Percentiles rank a stretch among this genome's conserved stretches.
These are phyloP conservation scores for Gymnocephalus cernua DNA, from an alignment of 2,113 vertebrate genomes.

Conservation along the genomic window DNA sequence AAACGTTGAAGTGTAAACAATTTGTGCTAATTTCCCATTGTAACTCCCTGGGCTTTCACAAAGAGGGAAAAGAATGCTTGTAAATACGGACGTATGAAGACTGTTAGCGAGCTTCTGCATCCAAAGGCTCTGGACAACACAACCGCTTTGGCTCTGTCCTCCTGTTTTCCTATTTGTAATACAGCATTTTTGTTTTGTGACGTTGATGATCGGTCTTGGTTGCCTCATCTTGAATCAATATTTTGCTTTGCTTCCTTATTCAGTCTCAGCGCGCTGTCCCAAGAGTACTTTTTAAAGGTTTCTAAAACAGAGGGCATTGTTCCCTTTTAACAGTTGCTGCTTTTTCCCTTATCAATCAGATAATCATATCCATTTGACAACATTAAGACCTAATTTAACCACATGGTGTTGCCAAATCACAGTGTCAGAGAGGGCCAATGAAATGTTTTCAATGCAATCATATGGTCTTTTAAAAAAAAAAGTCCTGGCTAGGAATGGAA, in stretches of 20 bases:
- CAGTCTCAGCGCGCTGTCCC: conserved; percentile 22
- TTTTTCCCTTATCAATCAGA: conserved; percentile 31
- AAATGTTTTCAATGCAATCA: conserved; percentile 7
- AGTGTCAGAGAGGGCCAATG: not conserved
- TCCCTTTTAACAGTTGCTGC: conserved; percentile 31
- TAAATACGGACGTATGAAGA: conserved; percentile 61
- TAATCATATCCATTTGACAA: conserved; percentile 24
- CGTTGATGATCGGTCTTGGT: conserved; percentile 16
- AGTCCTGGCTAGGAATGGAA: not conserved
- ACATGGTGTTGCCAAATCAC: not conserved
- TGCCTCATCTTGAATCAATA: conserved; percentile 28
- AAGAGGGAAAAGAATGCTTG: conserved; percentile 62
- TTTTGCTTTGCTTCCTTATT: not conserved
- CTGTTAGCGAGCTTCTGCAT: conserved; percentile 21
- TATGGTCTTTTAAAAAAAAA: not conserved
- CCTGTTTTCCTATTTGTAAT: conserved; percentile 54
- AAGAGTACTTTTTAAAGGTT: conserved; percentile 25
- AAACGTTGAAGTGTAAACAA: conserved; percentile 71
- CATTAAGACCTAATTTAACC: conserved; percentile 9
- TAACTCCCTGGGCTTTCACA: conserved; percentile 56
- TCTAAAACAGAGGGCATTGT: conserved; percentile 60
- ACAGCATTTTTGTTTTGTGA: conserved; percentile 42
- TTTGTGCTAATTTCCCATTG: conserved; percentile 74
- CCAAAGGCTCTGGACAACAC: conserved; percentile 38
- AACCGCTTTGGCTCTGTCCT: conserved; percentile 32